phyloP scores from a whole-genome alignment of 2,888 invertebrate genomes.

The Lepidochrysops patricia region DNA sequence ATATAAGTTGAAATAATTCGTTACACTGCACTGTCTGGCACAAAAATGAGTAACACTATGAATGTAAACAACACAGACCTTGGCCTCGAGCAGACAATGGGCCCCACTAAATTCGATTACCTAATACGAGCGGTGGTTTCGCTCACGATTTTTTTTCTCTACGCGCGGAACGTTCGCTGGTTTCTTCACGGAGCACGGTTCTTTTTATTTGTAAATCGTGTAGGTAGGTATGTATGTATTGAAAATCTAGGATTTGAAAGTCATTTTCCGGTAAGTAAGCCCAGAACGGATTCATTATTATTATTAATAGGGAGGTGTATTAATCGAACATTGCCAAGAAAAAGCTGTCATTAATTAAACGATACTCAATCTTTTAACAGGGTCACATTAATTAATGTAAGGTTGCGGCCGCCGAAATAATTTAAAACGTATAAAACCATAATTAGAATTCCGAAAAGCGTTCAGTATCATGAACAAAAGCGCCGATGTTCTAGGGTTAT shows the following conservation, averaged over 20 bases:
- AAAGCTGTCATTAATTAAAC: not conserved
- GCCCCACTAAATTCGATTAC: slow-evolving; percentile 65
- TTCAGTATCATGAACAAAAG: slow-evolving; percentile 31
- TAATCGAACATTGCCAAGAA: not conserved
- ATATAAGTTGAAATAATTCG: not conserved
- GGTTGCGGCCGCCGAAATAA: not conserved
- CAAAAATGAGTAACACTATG: slow-evolving; percentile 21
- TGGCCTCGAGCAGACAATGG: slow-evolving; percentile 64
- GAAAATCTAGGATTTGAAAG: too few species aligned
- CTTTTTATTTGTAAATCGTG: too few species aligned
- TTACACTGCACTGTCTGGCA: slow-evolving; percentile 12
- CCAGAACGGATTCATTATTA: too few species aligned
- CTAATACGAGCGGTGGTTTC: slow-evolving; percentile 47
- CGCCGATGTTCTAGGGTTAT: slow-evolving; percentile 28
- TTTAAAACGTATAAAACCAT: slow-evolving; percentile 20
- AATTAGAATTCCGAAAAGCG: slow-evolving; percentile 32
- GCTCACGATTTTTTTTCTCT: slow-evolving; percentile 55
- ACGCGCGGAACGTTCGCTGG: slow-evolving; percentile 19
- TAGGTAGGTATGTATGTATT: too few species aligned
- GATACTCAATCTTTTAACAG: not conserved
- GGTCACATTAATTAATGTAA: slow-evolving; percentile 6
- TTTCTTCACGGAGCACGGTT: slow-evolving; percentile 19
- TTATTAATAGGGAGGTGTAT: too few species aligned
- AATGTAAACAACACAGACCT: slow-evolving; percentile 65
- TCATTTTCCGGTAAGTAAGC: too few species aligned